Conservation (phyloP, 2,113 vertebrate species). For the Diadophis punctatus region DNA sequence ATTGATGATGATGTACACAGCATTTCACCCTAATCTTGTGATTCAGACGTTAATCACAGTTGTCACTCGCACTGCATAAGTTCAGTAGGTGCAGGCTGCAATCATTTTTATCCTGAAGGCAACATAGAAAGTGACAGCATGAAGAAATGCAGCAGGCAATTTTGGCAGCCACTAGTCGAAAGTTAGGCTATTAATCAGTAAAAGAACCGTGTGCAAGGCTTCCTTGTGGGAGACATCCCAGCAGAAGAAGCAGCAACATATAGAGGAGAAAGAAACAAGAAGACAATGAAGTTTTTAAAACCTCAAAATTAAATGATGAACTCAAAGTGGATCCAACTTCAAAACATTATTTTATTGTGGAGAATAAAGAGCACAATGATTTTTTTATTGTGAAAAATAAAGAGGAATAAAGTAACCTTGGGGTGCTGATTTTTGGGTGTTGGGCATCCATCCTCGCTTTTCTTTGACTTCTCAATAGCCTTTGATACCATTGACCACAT, state of each 20-base stretch:
- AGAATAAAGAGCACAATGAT: neutral
- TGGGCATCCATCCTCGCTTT: neutral
- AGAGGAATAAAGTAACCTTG: neutral
- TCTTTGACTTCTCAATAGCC: neutral
- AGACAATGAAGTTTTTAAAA: neutral
- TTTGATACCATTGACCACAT: neutral
- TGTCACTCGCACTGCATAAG: neutral
- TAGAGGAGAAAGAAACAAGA: neutral
- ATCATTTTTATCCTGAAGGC: slow-evolving; percentile 15
- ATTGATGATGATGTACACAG: neutral
- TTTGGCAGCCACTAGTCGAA: slow-evolving; percentile 51
- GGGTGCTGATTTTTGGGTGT: neutral
- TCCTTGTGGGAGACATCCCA: slow-evolving; percentile 47
- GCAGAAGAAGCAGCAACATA: neutral
- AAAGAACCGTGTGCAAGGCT: slow-evolving; percentile 46
- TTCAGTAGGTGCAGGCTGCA: neutral
- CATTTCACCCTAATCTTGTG: neutral
- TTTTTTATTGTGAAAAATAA: neutral
- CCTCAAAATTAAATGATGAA: neutral
- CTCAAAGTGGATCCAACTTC: neutral
- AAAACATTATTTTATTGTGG: neutral
- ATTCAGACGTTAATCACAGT: neutral
- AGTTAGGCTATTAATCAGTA: slow-evolving; percentile 56
- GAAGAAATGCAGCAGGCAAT: slow-evolving; percentile 44
- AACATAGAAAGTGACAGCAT: slow-evolving; percentile 10